Evolutionary conservation across 1,140 invertebrate species (phyloP).

Genomic region (Saccostrea cuccullata): DNA sequence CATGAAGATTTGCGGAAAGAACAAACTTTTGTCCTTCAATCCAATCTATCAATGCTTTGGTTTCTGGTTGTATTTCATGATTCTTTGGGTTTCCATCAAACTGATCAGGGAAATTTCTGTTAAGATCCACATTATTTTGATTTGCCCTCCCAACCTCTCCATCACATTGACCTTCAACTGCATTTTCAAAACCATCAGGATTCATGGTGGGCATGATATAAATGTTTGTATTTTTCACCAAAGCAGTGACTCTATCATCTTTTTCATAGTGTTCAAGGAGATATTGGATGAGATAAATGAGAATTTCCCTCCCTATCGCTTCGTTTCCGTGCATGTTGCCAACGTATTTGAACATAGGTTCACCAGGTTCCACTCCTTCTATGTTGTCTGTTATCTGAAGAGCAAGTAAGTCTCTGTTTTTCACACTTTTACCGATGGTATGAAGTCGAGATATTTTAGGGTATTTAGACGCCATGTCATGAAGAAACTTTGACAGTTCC

Average conservation of each 20-base stretch:
- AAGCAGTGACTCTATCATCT: slow-evolving; percentile 83
- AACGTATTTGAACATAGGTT: slow-evolving; percentile 87
- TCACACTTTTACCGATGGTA: slow-evolving; percentile 88
- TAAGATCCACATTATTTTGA: slow-evolving; percentile 91
- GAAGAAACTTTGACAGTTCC: slow-evolving; percentile 70
- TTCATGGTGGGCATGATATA: slow-evolving; percentile 98
- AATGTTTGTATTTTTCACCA: slow-evolving; percentile 89
- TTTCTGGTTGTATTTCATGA: slow-evolving; percentile 94
- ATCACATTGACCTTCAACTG: slow-evolving; percentile 70
- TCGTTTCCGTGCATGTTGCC: slow-evolving; percentile 96
- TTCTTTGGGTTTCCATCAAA: slow-evolving; percentile 75
- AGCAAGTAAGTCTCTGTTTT: slow-evolving; percentile 87
- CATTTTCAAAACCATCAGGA: slow-evolving; percentile 95
- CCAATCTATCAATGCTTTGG: slow-evolving; percentile 94
- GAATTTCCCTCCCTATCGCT: slow-evolving; percentile 89
- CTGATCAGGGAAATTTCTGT: slow-evolving; percentile 98
- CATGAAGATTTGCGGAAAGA: slow-evolving; percentile 96
- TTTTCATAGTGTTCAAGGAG: slow-evolving; percentile 84
- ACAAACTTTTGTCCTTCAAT: slow-evolving; percentile 92
- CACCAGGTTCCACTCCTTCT: slow-evolving; percentile 74
- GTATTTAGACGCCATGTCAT: slow-evolving; percentile 75
- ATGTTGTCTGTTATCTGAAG: slow-evolving; percentile 90
- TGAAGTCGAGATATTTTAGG: slow-evolving; percentile 86
- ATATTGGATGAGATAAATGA: slow-evolving; percentile 91
- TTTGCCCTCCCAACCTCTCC: slow-evolving; percentile 86